phyloP scores from a whole-genome alignment of 2,797 vertebrate genomes.

The Coranthus polyacanthus region DNA sequence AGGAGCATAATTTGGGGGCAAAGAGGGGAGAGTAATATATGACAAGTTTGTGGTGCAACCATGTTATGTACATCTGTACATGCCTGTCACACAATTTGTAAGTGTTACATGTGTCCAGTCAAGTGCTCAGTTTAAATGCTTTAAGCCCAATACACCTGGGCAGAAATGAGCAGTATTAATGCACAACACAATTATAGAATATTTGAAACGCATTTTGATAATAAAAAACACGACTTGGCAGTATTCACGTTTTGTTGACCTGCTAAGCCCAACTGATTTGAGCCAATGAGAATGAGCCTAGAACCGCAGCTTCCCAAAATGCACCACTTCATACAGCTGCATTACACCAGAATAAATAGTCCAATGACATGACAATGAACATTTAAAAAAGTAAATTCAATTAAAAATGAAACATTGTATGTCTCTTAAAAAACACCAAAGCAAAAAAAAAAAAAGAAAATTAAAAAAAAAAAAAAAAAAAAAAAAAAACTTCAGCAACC shows the following conservation, averaged over 20 bases:
- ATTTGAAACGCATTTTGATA: constrained; percentile 34
- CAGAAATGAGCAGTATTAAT: constrained; percentile 29
- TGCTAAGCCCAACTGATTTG: constrained; percentile 44
- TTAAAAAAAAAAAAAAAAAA: constrained; percentile 65
- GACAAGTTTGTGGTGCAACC: constrained; percentile 21
- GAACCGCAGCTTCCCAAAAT: constrained; percentile 50
- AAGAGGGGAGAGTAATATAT: constrained; percentile 2
- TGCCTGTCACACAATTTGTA: constrained; percentile 15
- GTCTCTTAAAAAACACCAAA: constrained; percentile 56
- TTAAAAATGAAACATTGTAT: constrained; percentile 59
- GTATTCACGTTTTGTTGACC: constrained; percentile 62
- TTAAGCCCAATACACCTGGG: constrained; percentile 34
- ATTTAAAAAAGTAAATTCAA: constrained; percentile 65
- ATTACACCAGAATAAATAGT: constrained; percentile 79
- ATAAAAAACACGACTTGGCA: constrained; percentile 64
- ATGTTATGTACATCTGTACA: background rate
- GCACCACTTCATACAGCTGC: constrained; percentile 68
- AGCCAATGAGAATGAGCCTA: constrained; percentile 48
- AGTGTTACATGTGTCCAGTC: constrained; percentile 8
- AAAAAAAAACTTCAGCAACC: constrained; percentile 63
- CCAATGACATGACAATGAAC: constrained; percentile 74
- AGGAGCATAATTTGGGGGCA: constrained; percentile 16
- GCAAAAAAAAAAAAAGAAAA: constrained; percentile 63
- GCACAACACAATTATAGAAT: constrained; percentile 22
- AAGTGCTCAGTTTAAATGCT: constrained; percentile 68